Evolutionary conservation across 1,140 invertebrate species (phyloP).

Genomic region (Drosophila jambulina): DNA sequence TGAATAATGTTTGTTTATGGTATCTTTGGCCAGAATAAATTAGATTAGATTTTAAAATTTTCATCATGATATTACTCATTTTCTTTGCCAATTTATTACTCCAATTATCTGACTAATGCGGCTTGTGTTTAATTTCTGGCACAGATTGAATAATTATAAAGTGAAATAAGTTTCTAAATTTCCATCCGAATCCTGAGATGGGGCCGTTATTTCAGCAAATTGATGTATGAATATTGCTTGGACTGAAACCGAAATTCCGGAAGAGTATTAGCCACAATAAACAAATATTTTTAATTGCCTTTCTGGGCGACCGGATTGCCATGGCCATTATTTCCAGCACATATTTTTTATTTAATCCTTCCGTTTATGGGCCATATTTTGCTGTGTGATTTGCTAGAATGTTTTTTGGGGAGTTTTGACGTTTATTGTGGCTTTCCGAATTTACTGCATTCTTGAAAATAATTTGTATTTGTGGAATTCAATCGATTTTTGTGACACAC

Average conservation of each 20-base stretch:
- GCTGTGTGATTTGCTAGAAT: slow-evolving; percentile 6
- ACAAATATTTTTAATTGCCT: slow-evolving; percentile 18
- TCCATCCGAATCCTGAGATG: background rate
- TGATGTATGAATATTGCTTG: slow-evolving; percentile 8
- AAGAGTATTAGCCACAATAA: slow-evolving; percentile 8
- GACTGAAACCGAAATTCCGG: slow-evolving; percentile 4
- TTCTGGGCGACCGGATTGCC: background rate
- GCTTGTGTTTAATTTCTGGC: background rate
- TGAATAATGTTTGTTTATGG: background rate
- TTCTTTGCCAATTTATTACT: background rate
- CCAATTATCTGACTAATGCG: background rate
- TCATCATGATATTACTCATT: background rate
- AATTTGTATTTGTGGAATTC: background rate
- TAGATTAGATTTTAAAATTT: background rate
- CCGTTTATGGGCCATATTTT: slow-evolving; percentile 4
- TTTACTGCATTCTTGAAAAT: slow-evolving; percentile 1
- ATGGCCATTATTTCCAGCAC: slow-evolving; percentile 6
- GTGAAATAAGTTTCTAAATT: background rate
- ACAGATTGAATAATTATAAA: slow-evolving; percentile 5
- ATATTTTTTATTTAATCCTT: slow-evolving; percentile 17
- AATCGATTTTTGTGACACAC: slow-evolving; percentile 4
- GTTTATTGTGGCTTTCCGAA: slow-evolving; percentile 1
- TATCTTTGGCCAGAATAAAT: background rate
- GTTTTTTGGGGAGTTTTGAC: background rate
- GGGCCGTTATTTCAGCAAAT: slow-evolving; percentile 9